phyloP scores from a whole-genome alignment of 2,888 invertebrate species.

The Hemithea aestivaria region DNA sequence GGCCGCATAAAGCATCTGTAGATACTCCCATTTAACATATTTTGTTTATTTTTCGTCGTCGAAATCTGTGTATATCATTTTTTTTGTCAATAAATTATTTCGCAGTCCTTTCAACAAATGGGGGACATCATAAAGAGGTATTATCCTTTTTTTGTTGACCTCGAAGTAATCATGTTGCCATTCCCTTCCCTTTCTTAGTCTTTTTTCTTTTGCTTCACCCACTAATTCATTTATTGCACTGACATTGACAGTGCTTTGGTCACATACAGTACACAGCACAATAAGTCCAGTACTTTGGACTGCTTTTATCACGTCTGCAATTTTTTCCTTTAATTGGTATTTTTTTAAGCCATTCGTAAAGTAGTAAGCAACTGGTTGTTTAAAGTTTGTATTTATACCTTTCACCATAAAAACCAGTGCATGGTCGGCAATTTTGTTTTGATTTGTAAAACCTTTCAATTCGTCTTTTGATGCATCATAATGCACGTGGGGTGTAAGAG shows the following conservation, averaged over 20 bases:
- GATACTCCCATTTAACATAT: slow-evolving; percentile 31
- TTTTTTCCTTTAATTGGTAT: slow-evolving; percentile 21
- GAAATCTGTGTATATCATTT: slow-evolving; percentile 18
- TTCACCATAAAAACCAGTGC: slow-evolving; percentile 31
- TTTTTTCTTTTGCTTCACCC: slow-evolving; percentile 19
- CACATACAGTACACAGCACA: slow-evolving; percentile 26
- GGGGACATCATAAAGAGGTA: slow-evolving; percentile 30
- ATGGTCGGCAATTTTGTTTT: slow-evolving; percentile 22
- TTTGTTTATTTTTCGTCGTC: slow-evolving; percentile 20
- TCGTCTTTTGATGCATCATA: neutral
- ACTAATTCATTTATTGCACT: slow-evolving; percentile 26
- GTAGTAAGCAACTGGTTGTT: slow-evolving; percentile 32
- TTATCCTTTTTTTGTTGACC: slow-evolving; percentile 16
- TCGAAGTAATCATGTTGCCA: slow-evolving; percentile 21
- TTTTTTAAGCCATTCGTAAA: slow-evolving; percentile 24
- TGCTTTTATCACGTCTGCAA: slow-evolving; percentile 21
- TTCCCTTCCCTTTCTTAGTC: slow-evolving; percentile 16
- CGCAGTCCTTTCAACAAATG: slow-evolving; percentile 31
- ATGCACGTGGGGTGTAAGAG: slow-evolving; percentile 9
- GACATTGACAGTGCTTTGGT: slow-evolving; percentile 31
- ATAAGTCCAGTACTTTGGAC: slow-evolving; percentile 16
- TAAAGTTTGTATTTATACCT: slow-evolving; percentile 23
- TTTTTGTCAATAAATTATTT: slow-evolving; percentile 29
- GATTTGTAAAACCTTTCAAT: slow-evolving; percentile 19
- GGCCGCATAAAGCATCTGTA: slow-evolving; percentile 22